Conservation (phyloP, 1,140 invertebrate species). For the Drosophila simulans region DNA sequence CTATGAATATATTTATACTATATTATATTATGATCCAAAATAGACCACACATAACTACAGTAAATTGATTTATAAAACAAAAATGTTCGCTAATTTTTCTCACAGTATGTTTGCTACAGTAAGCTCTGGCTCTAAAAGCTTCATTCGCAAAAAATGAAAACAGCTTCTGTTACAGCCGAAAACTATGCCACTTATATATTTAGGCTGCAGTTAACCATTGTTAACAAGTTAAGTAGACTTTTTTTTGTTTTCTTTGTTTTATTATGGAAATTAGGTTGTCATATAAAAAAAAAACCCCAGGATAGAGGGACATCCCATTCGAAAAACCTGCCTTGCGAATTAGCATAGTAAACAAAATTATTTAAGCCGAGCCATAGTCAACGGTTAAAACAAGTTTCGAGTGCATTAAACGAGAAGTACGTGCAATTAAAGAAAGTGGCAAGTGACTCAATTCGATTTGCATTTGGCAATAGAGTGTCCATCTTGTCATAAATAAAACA, state of each 20-base stretch:
- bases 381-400: slow-evolving; percentile 11
- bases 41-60: not conserved
- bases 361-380: not conserved
- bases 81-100: too few relatives aligned
- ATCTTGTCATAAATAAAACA: not conserved
- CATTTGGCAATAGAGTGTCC: slow-evolving; percentile 1
- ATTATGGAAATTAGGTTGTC: not conserved
- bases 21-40: too few relatives aligned
- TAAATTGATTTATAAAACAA: not conserved
- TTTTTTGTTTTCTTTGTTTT: not conserved
- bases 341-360: slow-evolving; percentile 10
- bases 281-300: not conserved
- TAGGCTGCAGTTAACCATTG: not conserved
- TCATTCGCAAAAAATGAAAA: not conserved
- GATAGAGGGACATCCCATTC: slow-evolving; percentile 1
- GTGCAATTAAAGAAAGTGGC: not conserved
- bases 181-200: not conserved
- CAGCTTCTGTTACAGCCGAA: not conserved
- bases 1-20: too few relatives aligned
- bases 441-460: slow-evolving; percentile 18
- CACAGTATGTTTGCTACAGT: too few relatives aligned
- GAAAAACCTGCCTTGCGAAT: not conserved
- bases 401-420: not conserved
- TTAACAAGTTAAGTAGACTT: not conserved
- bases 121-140: not conserved